phyloP scores from a whole-genome alignment of 2,888 invertebrate species.

The Leucoma salicis region DNA sequence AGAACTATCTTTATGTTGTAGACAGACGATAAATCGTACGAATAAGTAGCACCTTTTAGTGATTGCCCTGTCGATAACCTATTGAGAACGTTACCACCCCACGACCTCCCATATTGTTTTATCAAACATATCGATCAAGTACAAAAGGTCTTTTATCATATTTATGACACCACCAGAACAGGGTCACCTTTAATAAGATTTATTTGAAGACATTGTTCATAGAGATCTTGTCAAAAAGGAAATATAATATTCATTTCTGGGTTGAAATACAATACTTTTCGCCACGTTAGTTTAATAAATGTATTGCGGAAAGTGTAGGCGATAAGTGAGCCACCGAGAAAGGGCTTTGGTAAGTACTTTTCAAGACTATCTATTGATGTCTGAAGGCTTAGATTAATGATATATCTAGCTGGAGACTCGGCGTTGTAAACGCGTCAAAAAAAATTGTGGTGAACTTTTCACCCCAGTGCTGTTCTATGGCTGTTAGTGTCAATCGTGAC shows the following conservation, averaged over 20 bases:
- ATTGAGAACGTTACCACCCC: neutral
- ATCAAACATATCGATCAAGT: slow-evolving; percentile 7
- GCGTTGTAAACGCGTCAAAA: too few relatives aligned
- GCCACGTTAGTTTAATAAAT: slow-evolving; percentile 11
- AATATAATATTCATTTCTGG: slow-evolving; percentile 7
- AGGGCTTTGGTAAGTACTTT: too few relatives aligned
- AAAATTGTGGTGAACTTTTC: too few relatives aligned
- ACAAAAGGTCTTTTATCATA: slow-evolving; percentile 14
- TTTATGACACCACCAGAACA: slow-evolving; percentile 3
- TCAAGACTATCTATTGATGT: too few relatives aligned
- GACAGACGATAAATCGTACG: too few relatives aligned
- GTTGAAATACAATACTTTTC: slow-evolving; percentile 16
- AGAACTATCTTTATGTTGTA: too few relatives aligned
- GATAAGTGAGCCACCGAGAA: neutral
- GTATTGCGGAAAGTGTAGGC: slow-evolving; percentile 2
- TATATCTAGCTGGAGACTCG: too few relatives aligned
- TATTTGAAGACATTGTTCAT: slow-evolving; percentile 4
- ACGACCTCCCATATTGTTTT: slow-evolving; percentile 10
- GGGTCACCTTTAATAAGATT: neutral
- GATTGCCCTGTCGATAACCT: neutral
- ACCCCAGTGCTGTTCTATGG: too few relatives aligned
- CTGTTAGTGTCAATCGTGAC: too few relatives aligned
- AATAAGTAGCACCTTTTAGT: too few relatives aligned
- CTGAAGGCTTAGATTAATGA: too few relatives aligned
- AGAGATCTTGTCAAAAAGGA: neutral